Percentiles rank a stretch among this genome's conserved stretches.
Evolutionary conservation across 2,888 invertebrate genomes (phyloP).

Genomic region (Ormyrus pomaceus): DNA sequence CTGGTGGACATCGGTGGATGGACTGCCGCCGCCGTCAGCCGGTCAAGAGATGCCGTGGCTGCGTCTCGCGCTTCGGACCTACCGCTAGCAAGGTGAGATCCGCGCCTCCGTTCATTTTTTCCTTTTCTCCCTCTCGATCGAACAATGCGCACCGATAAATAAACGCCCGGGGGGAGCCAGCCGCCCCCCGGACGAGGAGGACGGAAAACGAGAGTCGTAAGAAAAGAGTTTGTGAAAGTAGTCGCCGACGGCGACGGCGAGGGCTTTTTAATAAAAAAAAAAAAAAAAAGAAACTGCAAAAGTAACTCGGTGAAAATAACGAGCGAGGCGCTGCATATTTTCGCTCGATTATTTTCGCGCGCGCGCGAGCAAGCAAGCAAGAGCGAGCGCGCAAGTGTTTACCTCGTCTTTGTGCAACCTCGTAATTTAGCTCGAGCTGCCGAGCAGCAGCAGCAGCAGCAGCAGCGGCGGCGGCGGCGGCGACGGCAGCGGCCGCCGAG

Average conservation of each 20-base stretch:
- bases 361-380: neutral
- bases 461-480: neutral
- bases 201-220: constrained; percentile 52
- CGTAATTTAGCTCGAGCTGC: constrained; percentile 30
- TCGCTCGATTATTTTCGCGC: constrained; percentile 29
- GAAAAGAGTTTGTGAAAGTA: constrained; percentile 53
- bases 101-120: neutral
- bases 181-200: neutral
- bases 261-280: constrained; percentile 31
- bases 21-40: constrained; percentile 1
- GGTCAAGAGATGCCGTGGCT: constrained; percentile 71
- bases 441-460: neutral
- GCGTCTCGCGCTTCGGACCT: constrained; percentile 68
- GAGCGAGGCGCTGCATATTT: constrained; percentile 25
- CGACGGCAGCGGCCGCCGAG: constrained; percentile 14
- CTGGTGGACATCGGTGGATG: constrained; percentile 11
- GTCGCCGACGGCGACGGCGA: neutral
- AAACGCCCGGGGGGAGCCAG: neutral
- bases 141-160: too few relatives aligned
- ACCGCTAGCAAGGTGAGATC: constrained; percentile 72
- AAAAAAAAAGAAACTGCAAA: constrained; percentile 28
- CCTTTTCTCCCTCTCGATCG: too few relatives aligned
- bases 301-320: constrained; percentile 45
- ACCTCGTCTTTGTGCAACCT: constrained; percentile 31
- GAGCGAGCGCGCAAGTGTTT: constrained; percentile 16